Percentiles rank a stretch among this genome's conserved stretches.
Conservation (phyloP, 2,888 invertebrate genomes). For the Luperina testacea region DNA sequence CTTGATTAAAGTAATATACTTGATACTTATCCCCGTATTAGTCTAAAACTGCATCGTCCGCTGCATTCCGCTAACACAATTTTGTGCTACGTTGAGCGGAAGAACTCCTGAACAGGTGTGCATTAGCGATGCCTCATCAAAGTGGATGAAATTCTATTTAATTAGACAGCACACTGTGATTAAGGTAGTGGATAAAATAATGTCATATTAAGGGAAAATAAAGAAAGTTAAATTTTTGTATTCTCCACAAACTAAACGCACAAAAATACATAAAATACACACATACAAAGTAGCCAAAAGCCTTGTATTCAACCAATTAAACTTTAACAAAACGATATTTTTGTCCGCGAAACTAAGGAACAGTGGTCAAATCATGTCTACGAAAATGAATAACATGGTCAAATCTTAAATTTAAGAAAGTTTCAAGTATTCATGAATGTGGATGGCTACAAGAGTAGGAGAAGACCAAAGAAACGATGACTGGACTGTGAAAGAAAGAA, state of each 20-base stretch:
- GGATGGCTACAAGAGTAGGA: no score
- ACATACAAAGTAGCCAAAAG: no score
- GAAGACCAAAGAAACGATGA: no score
- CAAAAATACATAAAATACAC: neutral
- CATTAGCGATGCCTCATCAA: slow-evolving; percentile 49
- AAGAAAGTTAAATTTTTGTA: neutral
- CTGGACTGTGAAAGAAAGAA: no score
- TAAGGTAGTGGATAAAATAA: neutral
- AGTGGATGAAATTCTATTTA: slow-evolving; percentile 33
- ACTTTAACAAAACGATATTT: no score
- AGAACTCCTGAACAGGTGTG: slow-evolving; percentile 57
- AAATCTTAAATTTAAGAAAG: no score
- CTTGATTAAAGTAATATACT: neutral
- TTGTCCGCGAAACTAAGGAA: no score
- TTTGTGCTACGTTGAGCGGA: slow-evolving; percentile 65
- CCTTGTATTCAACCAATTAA: no score
- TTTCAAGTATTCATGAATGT: no score
- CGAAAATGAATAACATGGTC: no score
- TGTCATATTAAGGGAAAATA: neutral
- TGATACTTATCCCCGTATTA: neutral
- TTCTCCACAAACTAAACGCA: neutral
- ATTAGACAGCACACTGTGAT: neutral
- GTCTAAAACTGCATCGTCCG: slow-evolving; percentile 23
- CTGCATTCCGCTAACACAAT: slow-evolving; percentile 67
- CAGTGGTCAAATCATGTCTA: no score